A percentile compares a stretch with the other conserved stretches of the same genome.
Evolutionary conservation across 2,888 invertebrate species (phyloP).

Genomic region (Thysanoteuthis rhombus): DNA sequence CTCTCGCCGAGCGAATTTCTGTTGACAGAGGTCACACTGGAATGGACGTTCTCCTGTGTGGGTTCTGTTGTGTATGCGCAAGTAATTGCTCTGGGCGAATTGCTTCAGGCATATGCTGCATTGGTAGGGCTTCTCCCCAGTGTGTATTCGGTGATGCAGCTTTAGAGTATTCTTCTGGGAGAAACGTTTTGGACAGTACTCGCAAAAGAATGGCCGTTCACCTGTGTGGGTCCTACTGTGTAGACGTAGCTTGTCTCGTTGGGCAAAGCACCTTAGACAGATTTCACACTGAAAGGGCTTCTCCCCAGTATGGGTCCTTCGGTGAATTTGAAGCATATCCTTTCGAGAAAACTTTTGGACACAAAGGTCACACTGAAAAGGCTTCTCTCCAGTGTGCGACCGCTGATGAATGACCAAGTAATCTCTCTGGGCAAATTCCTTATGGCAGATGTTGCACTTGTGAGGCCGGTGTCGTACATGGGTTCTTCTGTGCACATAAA

Average conservation of each 20-base stretch:
- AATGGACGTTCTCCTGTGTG: not conserved
- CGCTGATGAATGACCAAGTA: not conserved
- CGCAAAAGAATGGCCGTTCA: not conserved
- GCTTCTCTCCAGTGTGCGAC: not conserved
- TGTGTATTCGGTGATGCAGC: not conserved
- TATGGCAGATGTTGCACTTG: not conserved
- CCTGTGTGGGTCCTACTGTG: not conserved
- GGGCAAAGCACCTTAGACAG: not conserved
- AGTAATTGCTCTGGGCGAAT: not conserved
- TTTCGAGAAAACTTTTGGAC: not conserved
- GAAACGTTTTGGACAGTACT: not conserved
- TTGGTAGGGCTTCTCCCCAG: not conserved
- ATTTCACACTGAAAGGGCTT: not conserved
- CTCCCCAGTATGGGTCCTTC: not conserved
- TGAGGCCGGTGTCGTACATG: not conserved
- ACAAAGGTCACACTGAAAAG: not conserved
- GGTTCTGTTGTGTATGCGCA: not conserved
- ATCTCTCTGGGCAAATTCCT: conserved; percentile 21
- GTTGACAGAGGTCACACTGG: not conserved
- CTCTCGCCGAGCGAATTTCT: conserved; percentile 54
- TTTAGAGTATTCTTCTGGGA: not conserved
- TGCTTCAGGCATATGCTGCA: not conserved
- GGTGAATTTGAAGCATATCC: not conserved
- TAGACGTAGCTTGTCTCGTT: not conserved
- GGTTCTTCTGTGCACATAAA: not conserved